A percentile compares a stretch with the other conserved stretches of the same genome.
Conservation (phyloP, 92 coral and sea anemone species). For the Zoanthus sociatus region DNA sequence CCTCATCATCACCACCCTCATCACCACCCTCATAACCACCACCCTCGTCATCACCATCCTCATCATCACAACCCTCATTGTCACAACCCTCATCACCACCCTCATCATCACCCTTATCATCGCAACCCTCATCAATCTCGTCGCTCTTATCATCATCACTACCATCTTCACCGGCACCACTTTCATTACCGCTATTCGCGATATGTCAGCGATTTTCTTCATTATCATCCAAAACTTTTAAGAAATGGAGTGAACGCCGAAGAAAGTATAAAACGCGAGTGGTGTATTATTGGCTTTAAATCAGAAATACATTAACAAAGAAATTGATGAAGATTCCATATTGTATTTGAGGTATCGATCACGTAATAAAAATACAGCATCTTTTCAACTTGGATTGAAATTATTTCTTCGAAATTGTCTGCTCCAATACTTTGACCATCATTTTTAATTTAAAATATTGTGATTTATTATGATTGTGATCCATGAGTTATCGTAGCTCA, state of each 20-base stretch:
- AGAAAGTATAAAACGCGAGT: not conserved
- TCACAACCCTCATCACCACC: no score
- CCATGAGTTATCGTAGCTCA: no score
- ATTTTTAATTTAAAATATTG: no score
- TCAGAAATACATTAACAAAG: no score
- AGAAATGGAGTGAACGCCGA: not conserved
- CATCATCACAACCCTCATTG: no score
- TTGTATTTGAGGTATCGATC: not conserved
- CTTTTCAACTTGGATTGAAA: not conserved
- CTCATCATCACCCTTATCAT: no score
- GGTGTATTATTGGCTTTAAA: not conserved
- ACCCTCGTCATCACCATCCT: not conserved
- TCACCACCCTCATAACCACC: not conserved
- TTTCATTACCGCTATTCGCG: no score
- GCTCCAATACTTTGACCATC: no score
- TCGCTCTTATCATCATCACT: not conserved
- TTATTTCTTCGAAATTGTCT: no score
- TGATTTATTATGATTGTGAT: no score
- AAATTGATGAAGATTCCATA: no score
- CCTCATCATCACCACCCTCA: not conserved
- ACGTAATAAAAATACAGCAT: not conserved
- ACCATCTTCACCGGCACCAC: not conserved
- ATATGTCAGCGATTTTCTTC: not conserved
- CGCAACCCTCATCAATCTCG: no score
- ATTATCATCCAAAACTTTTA: not conserved